Evolutionary conservation across 2,797 vertebrate species (phyloP).

Genomic region (Intellagama lesueurii): DNA sequence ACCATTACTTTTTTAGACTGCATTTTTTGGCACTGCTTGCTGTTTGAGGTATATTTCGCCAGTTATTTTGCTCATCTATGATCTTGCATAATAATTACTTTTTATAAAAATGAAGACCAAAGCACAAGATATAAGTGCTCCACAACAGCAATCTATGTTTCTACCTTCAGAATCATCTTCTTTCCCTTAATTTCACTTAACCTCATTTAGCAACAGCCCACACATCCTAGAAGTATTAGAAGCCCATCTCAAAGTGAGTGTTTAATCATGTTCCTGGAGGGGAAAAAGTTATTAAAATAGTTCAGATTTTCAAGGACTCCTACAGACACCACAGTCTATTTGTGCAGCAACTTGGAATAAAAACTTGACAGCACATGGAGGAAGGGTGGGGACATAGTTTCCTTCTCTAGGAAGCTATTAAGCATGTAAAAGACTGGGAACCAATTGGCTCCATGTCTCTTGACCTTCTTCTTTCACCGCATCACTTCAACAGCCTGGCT

Average conservation of each 20-base stretch:
- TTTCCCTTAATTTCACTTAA: background rate
- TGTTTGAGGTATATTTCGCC: too few species aligned
- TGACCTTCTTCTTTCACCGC: conserved; percentile 3
- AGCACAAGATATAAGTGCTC: background rate
- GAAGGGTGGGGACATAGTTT: conserved; percentile 18
- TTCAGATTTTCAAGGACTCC: conserved; percentile 3
- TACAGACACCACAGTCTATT: background rate
- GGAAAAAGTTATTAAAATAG: background rate
- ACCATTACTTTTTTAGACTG: too few species aligned
- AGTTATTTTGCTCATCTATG: too few species aligned
- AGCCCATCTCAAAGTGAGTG: background rate
- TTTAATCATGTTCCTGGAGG: background rate
- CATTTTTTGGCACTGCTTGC: too few species aligned
- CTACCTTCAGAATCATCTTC: background rate
- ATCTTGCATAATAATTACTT: background rate
- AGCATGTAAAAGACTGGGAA: background rate
- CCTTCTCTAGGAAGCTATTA: conserved; percentile 31
- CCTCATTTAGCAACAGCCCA: background rate
- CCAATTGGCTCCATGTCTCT: conserved; percentile 14
- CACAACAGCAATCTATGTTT: background rate
- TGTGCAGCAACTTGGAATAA: conserved; percentile 21
- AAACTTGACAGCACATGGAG: background rate
- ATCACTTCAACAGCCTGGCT: background rate
- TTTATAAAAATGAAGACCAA: background rate
- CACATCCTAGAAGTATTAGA: background rate